phyloP scores from a whole-genome alignment of 2,113 vertebrate species.

The Daubentonia madagascariensis region DNA sequence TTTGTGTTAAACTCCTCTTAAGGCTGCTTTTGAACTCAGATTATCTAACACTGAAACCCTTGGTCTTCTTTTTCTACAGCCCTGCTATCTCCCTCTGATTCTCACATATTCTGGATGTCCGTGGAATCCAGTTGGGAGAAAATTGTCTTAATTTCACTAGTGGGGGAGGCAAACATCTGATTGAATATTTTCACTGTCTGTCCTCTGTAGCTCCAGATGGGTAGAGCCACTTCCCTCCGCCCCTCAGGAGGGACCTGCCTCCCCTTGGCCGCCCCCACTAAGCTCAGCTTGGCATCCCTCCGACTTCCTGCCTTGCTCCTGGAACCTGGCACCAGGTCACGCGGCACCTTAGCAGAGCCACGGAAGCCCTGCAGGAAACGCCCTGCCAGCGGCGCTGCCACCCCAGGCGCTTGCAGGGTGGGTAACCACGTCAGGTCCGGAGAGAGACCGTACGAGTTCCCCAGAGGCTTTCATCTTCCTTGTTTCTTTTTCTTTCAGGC shows the following conservation, averaged over 20 bases:
- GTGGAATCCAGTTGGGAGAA: no score
- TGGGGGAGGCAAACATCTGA: neutral
- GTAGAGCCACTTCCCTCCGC: neutral
- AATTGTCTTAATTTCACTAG: neutral
- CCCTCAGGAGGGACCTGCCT: neutral
- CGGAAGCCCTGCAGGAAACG: accelerated
- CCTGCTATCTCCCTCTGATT: neutral
- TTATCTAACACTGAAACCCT: neutral
- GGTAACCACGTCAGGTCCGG: neutral
- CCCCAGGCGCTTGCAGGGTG: neutral
- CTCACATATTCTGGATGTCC: neutral
- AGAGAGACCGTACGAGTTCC: neutral
- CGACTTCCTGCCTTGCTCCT: neutral
- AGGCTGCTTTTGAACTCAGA: neutral
- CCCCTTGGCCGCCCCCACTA: no score
- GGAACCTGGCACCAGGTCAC: neutral
- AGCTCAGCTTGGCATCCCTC: neutral
- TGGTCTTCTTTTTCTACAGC: neutral
- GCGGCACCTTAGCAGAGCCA: neutral
- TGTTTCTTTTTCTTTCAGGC: neutral
- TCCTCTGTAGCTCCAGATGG: neutral
- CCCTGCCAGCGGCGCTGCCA: accelerated
- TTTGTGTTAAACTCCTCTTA: neutral
- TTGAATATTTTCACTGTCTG: neutral
- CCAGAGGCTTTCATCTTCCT: neutral